Evolutionary conservation across 2,113 vertebrate species (phyloP).

Genomic region (Chaenogobius annularis): DNA sequence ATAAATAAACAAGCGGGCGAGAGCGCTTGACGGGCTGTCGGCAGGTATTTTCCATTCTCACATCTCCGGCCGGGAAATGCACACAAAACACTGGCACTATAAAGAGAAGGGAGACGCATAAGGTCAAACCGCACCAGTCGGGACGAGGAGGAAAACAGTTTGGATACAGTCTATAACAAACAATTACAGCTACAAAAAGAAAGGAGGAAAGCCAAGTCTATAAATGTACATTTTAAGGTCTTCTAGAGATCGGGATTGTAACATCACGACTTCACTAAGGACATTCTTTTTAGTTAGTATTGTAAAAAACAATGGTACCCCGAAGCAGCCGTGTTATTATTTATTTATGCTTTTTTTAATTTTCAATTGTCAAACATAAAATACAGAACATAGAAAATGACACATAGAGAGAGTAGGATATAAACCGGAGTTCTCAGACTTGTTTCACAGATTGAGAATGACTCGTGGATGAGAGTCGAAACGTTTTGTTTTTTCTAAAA

Average conservation of each 20-base stretch:
- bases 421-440: no score
- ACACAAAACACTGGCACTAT: slow-evolving; percentile 66
- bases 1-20: slow-evolving; percentile 74
- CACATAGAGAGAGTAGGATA: no score
- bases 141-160: slow-evolving; percentile 25
- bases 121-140: slow-evolving; percentile 69
- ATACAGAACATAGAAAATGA: no score
- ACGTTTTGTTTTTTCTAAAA: no score
- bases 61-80: slow-evolving; percentile 62
- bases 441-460: no score
- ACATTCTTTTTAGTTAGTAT: no score
- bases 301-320: no score
- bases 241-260: background rate
- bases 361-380: no score
- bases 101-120: slow-evolving; percentile 70
- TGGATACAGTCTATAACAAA: slow-evolving; percentile 41
- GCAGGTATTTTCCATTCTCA: slow-evolving; percentile 64
- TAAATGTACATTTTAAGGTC: background rate
- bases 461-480: no score
- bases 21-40: slow-evolving; percentile 71
- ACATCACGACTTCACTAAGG: no score
- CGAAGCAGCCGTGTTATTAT: no score
- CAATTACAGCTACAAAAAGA: slow-evolving; percentile 44
- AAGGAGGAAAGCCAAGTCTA: slow-evolving; percentile 10
- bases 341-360: no score